phyloP scores from a whole-genome alignment of 2,113 vertebrate genomes.

The Takifugu bimaculatus region DNA sequence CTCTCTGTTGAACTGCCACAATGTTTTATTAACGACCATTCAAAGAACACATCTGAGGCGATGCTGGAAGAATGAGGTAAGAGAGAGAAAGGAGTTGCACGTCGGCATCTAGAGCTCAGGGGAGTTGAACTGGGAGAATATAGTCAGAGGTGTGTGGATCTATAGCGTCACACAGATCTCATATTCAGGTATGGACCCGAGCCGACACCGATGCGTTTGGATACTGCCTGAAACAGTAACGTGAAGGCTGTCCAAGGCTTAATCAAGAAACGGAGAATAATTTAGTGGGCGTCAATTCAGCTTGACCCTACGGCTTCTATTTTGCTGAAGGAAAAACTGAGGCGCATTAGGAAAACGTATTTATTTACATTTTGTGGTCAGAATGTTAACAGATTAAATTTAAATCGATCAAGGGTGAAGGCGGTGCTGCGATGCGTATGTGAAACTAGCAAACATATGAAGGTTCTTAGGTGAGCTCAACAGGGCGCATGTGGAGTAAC shows the following conservation, averaged over 20 bases:
- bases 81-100: not conserved
- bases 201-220: no score
- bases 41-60: constrained; percentile 21
- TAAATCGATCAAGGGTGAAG: constrained; percentile 40
- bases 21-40: constrained; percentile 43
- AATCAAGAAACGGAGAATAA: no score
- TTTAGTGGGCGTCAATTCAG: no score
- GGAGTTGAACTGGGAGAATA: not conserved
- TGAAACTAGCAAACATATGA: constrained; percentile 56
- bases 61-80: not conserved
- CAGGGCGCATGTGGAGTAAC: constrained; percentile 31
- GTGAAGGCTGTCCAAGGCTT: no score
- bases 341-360: constrained; percentile 5
- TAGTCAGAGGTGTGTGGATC: not conserved
- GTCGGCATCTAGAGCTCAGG: not conserved
- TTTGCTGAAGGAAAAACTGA: constrained; percentile 27
- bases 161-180: not conserved
- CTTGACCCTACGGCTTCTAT: constrained; percentile 4
- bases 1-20: constrained; percentile 19
- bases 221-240: no score
- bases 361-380: constrained; percentile 54
- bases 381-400: constrained; percentile 43
- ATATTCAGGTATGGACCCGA: not conserved
- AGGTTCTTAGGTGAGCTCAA: constrained; percentile 49
- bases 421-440: constrained; percentile 40